Conservation (phyloP, 2,888 invertebrate species). For the Lithodes maja region DNA sequence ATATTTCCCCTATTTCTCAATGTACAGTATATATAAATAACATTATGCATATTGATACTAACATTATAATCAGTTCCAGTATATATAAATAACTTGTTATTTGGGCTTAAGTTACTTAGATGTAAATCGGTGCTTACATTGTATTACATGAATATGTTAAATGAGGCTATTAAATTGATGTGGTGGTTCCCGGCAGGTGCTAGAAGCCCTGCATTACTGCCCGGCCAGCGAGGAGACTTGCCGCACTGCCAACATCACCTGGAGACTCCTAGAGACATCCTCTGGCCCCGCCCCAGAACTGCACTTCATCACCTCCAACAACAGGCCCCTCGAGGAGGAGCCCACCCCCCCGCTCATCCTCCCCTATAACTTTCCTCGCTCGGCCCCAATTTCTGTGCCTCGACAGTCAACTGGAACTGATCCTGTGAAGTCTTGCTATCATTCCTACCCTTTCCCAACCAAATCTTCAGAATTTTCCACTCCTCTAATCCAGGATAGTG, state of each 20-base stretch:
- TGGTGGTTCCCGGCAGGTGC: slow-evolving; percentile 26
- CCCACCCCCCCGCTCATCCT: slow-evolving; percentile 6
- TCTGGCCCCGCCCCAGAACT: slow-evolving; percentile 28
- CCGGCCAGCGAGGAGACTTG: slow-evolving; percentile 52
- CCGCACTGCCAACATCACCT: slow-evolving; percentile 64
- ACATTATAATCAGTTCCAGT: too few relatives aligned
- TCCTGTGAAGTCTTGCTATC: too few relatives aligned
- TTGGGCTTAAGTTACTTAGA: too few relatives aligned
- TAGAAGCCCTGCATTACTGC: slow-evolving; percentile 65
- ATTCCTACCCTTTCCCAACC: neutral
- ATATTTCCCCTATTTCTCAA: too few relatives aligned
- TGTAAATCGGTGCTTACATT: too few relatives aligned
- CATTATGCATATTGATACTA: too few relatives aligned
- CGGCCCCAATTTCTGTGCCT: neutral
- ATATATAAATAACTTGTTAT: too few relatives aligned
- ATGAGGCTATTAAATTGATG: too few relatives aligned
- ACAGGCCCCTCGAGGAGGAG: neutral
- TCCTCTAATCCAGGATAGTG: neutral
- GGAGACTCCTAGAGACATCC: slow-evolving; percentile 51
- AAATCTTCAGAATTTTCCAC: neutral
- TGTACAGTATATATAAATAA: too few relatives aligned
- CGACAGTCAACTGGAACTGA: neutral
- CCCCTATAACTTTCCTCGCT: neutral
- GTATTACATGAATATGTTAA: too few relatives aligned
- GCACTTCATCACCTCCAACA: slow-evolving; percentile 41